A percentile compares a stretch with the other conserved stretches of the same genome.
Evolutionary conservation across 2,888 invertebrate genomes (phyloP).

Genomic region (Chironomus riparius): DNA sequence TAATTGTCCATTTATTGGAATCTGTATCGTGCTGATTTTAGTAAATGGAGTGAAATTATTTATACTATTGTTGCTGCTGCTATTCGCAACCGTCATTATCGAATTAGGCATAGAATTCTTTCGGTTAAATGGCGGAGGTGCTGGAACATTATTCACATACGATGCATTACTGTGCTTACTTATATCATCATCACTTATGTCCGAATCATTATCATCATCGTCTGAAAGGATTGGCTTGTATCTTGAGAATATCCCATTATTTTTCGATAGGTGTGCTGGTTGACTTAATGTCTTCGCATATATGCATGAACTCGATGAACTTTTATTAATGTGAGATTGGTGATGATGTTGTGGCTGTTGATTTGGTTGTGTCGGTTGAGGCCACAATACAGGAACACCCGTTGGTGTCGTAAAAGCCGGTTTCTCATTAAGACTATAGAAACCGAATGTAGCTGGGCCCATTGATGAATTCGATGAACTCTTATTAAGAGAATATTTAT

Average conservation of each 20-base stretch:
- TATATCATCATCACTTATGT: constrained; percentile 3
- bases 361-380: background rate
- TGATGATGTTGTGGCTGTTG: background rate
- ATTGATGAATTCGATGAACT: constrained; percentile 39
- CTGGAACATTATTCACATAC: constrained; percentile 6
- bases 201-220: constrained; percentile 18
- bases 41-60: constrained; percentile 28
- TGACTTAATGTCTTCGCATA: constrained; percentile 30
- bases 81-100: background rate
- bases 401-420: constrained; percentile 4
- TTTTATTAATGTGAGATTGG: constrained; percentile 32
- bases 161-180: constrained; percentile 21
- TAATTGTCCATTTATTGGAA: constrained; percentile 29
- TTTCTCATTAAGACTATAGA: constrained; percentile 25
- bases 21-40: constrained; percentile 27
- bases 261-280: constrained; percentile 29
- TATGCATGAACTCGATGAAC: constrained; percentile 41
- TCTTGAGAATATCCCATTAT: constrained; percentile 22
- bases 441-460: constrained; percentile 21
- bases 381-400: constrained; percentile 13
- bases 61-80: too few relatives aligned
- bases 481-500: constrained; percentile 34
- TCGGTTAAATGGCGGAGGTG: constrained; percentile 8
- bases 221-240: constrained; percentile 27
- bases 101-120: background rate